Evolutionary conservation across 2,797 vertebrate species (phyloP).

Genomic region (Smutsia temminckii): DNA sequence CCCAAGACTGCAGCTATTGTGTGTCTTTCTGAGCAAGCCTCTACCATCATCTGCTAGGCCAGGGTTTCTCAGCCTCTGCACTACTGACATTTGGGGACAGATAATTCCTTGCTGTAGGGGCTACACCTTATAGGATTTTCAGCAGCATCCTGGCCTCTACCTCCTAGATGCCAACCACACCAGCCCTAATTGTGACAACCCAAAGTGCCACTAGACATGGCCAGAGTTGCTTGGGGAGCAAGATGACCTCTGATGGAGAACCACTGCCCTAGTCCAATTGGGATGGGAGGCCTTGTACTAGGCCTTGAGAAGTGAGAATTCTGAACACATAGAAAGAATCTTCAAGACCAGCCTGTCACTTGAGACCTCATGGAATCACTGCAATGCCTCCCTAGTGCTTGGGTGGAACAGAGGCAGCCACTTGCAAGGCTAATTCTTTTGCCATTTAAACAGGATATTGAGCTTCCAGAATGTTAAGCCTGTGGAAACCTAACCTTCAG

Average conservation of each 20-base stretch:
- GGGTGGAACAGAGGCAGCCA: background rate
- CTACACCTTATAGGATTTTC: background rate
- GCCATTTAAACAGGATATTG: slow-evolving; percentile 33
- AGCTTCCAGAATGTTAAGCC: slow-evolving; percentile 1
- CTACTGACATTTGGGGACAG: background rate
- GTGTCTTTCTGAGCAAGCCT: background rate
- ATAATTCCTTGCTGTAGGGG: background rate
- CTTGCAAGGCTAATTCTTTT: background rate
- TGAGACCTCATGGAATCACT: background rate
- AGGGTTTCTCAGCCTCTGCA: background rate
- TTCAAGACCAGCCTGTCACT: background rate
- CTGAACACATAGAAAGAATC: background rate
- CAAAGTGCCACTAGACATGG: slow-evolving; percentile 30
- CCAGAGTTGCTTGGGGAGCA: background rate
- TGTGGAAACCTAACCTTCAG: background rate
- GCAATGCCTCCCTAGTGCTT: background rate
- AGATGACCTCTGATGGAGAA: background rate
- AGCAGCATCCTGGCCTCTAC: background rate
- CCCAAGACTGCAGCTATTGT: background rate
- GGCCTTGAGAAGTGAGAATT: slow-evolving; percentile 19
- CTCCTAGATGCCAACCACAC: background rate
- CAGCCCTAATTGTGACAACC: background rate
- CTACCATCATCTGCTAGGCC: background rate
- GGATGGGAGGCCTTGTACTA: background rate
- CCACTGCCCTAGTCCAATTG: background rate